Conservation (phyloP, 2,797 vertebrate species). For the Leptoclinus maculatus region DNA sequence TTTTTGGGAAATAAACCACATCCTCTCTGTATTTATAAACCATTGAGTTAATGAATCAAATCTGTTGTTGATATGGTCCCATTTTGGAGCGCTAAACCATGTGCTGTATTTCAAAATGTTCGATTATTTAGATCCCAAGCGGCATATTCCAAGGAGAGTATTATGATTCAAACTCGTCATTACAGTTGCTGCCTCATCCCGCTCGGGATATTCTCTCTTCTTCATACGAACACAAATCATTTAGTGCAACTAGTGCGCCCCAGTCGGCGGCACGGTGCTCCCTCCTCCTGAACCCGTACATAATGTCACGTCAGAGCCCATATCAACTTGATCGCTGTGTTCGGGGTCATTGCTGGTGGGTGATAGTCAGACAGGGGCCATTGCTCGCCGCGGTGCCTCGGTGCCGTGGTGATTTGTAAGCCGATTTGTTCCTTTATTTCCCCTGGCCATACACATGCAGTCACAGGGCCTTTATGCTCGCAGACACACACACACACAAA, state of each 20-base stretch:
- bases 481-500: constrained; percentile 47
- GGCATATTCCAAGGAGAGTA: not conserved
- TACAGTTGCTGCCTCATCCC: not conserved
- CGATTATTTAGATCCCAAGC: not conserved
- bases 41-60: not conserved
- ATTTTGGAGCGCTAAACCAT: not conserved
- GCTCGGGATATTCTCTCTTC: not conserved
- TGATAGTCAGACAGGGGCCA: constrained; percentile 76
- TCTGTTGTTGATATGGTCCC: not conserved
- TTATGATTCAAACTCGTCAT: not conserved
- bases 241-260: constrained; percentile 35
- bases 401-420: constrained; percentile 82
- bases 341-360: constrained; percentile 74
- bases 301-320: constrained; percentile 60
- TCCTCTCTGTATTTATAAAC: not conserved
- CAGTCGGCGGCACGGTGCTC: constrained; percentile 18
- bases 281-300: constrained; percentile 53
- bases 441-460: constrained; percentile 79
- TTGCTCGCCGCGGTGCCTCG: constrained; percentile 58
- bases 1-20: not conserved
- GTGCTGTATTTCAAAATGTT: not conserved
- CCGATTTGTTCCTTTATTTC: constrained; percentile 85
- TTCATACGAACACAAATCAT: constrained; percentile 29
- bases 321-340: constrained; percentile 69
- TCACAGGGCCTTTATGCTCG: constrained; percentile 67